Base-by-base conservation (phyloP, 2,888 invertebrate genomes). In the Drosophila pegasa region DNA sequence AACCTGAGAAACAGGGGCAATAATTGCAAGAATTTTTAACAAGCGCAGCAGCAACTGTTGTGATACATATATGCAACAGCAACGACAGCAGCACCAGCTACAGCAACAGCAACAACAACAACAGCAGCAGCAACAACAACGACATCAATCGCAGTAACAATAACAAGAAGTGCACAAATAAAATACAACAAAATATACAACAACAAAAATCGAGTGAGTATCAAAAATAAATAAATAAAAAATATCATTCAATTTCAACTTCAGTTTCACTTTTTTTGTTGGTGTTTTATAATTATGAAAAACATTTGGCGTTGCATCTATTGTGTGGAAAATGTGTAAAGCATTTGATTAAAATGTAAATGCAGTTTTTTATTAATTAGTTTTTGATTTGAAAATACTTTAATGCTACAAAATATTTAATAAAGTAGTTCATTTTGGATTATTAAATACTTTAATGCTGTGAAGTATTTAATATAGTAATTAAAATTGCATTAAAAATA, bases 121-220 rank as follows among this genome's bases (percentile, higher is more conserved):
- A 70, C 52, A 71, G 68, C 66, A 75, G 65, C 41, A 52, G 35
- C 62, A 50, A 43, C 38, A 50, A 35, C 74, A 9, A 47, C 75
- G 57, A 40, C 71, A 74, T 68, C 70, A 74, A 72, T 35, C 48
- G 37, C 63, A 51, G 59, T 20, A 58, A 47, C 66, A 57, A 33
- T 58, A 69, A 31, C 62, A 67, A 58, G 48, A 67, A 60, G 45
- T 51, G 25, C 18, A 54, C 54, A 72, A 25, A 33, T 47, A 72
- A 63, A 38, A 59, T 58, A 43, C 50, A 60, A 27, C 25, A 52
- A 27, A 58, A 71, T 56, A 73, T 52, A 65, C 47, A 68, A 76
- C 70, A 71, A 71, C 56, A 71, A 72, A 78, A 65, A 80, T 87
- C 71, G 69, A 70, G 85, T 85, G 40, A 87, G 85, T 80, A 69